These are phyloP conservation scores for Haplochromis burtoni DNA, from an alignment of 2,113 vertebrate genomes.

Conservation along the genomic window DNA sequence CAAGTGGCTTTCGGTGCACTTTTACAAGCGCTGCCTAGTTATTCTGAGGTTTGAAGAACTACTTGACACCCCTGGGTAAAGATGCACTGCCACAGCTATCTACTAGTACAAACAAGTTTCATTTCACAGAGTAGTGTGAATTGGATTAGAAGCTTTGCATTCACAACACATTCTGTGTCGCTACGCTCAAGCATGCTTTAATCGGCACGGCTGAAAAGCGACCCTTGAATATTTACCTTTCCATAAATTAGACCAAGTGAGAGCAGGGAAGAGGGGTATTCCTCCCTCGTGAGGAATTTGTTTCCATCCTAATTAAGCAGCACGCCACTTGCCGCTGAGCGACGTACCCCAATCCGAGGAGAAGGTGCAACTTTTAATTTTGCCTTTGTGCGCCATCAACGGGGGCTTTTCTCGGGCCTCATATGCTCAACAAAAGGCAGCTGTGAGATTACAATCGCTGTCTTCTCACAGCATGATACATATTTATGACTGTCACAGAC, in stretches of 20 bases:
- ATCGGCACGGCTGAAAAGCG: conserved; percentile 18
- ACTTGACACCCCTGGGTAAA: conserved; percentile 41
- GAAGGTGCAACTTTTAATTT: conserved; percentile 34
- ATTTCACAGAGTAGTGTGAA: conserved; percentile 19
- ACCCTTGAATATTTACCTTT: conserved; percentile 58
- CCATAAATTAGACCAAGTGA: conserved; percentile 27
- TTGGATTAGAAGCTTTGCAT: conserved; percentile 49
- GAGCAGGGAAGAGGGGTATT: not conserved
- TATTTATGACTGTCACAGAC: conserved; percentile 61
- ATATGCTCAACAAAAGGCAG: conserved; percentile 27
- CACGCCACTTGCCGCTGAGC: conserved; percentile 14
- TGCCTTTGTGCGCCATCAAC: not conserved
- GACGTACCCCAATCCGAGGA: not conserved
- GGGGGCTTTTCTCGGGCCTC: not conserved
- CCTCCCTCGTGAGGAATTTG: not conserved
- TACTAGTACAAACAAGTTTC: conserved; percentile 54
- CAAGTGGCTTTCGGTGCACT: conserved; percentile 22
- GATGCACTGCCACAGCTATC: conserved; percentile 45
- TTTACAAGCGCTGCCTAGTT: conserved; percentile 14
- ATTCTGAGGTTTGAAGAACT: conserved; percentile 41
- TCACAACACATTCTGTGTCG: conserved; percentile 32
- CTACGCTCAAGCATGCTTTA: conserved; percentile 36
- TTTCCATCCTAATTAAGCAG: conserved; percentile 45
- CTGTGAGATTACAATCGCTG: conserved; percentile 44
- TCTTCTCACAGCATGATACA: conserved; percentile 46